These are phyloP conservation scores for Pachypeltis micranthus DNA, from an alignment of 1,140 invertebrate genomes.

Conservation along the genomic window DNA sequence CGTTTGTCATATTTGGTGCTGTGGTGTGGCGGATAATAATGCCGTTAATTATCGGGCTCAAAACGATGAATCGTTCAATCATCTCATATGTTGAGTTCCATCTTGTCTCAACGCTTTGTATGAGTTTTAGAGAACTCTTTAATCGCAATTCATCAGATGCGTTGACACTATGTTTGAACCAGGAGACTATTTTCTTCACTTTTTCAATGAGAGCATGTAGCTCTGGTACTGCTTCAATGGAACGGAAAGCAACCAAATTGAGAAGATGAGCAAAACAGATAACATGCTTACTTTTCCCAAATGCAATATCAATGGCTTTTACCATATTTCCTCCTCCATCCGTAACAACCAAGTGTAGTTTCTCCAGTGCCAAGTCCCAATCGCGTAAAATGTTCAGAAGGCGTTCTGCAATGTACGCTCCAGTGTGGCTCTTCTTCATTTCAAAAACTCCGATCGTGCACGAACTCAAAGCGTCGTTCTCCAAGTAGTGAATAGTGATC, in stretches of 20 bases:
- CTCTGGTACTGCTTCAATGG: background rate
- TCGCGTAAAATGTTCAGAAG: background rate
- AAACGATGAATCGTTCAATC: background rate
- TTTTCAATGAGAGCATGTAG: background rate
- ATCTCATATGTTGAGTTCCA: background rate
- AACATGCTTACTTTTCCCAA: background rate
- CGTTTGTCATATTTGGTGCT: background rate
- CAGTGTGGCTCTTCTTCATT: background rate
- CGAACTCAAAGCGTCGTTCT: background rate
- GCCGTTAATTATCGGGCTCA: background rate
- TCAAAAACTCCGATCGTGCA: background rate
- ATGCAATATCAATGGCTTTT: background rate
- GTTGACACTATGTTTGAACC: background rate
- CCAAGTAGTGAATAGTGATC: background rate
- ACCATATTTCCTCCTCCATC: constrained; percentile 5
- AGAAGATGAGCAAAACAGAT: background rate
- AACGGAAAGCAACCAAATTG: background rate
- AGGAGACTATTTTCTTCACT: background rate
- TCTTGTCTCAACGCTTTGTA: background rate
- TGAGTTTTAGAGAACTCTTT: background rate
- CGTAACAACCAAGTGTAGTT: background rate
- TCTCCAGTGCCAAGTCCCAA: background rate
- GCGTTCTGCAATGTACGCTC: background rate
- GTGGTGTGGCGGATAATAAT: background rate
- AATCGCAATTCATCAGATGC: background rate